Conservation (phyloP, 1,140 invertebrate species). For the Panagrolaimus sp. region DNA sequence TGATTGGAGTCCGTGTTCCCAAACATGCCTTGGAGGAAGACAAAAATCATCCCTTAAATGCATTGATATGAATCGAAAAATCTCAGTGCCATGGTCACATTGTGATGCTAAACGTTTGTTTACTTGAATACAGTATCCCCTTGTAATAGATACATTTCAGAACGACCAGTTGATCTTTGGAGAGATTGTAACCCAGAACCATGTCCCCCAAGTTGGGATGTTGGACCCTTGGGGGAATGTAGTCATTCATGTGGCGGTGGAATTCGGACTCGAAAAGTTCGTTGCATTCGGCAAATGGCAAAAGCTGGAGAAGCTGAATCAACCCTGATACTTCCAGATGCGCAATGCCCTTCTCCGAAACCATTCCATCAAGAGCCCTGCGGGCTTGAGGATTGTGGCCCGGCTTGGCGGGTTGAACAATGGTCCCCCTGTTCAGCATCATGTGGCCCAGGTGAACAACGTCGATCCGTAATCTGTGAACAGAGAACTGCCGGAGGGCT, state of each 20-base stretch:
- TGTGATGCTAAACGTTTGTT: constrained; percentile 67
- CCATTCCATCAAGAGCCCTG: constrained; percentile 80
- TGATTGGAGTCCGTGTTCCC: constrained; percentile 77
- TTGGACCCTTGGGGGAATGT: constrained; percentile 67
- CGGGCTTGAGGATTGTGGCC: constrained; percentile 81
- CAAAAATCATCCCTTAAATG: constrained; percentile 86
- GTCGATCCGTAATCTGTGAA: constrained; percentile 59
- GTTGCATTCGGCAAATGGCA: constrained; percentile 84
- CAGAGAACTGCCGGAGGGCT: constrained; percentile 55
- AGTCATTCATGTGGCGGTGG: constrained; percentile 84
- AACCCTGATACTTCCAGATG: constrained; percentile 77
- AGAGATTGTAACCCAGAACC: constrained; percentile 85
- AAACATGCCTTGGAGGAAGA: constrained; percentile 79
- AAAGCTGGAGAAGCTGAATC: constrained; percentile 72
- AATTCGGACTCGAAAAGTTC: constrained; percentile 74
- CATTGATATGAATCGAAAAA: constrained; percentile 75
- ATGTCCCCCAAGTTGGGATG: constrained; percentile 65
- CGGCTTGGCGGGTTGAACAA: constrained; percentile 75
- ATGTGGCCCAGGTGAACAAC: constrained; percentile 61
- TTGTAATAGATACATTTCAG: no score
- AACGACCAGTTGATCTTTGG: constrained; percentile 79
- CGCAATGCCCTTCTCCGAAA: constrained; percentile 78
- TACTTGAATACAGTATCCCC: no score
- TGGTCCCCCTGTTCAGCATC: constrained; percentile 69
- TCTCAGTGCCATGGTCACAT: constrained; percentile 75